Evolutionary conservation across 2,797 vertebrate genomes (phyloP).

Genomic region (Melanitta fusca): DNA sequence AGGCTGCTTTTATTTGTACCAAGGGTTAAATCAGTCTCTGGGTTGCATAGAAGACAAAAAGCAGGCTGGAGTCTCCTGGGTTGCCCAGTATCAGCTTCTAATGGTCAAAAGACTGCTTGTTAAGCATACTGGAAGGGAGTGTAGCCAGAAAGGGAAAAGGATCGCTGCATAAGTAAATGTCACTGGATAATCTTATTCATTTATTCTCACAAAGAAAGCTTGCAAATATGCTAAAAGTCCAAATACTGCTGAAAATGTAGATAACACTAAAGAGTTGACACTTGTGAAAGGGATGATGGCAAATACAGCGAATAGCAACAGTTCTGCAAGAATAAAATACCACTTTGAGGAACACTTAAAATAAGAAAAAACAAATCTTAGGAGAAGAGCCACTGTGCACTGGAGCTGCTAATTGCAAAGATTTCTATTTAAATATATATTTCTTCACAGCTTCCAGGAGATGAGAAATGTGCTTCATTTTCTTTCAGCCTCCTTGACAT

Average conservation of each 20-base stretch:
- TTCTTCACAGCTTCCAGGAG: not conserved
- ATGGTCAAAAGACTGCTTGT: not conserved
- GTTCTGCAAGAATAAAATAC: not conserved
- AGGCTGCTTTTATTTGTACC: not conserved
- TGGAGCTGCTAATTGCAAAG: not conserved
- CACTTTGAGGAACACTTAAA: not conserved
- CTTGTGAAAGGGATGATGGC: not conserved
- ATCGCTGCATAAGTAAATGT: not conserved
- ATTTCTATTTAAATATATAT: conserved; percentile 23
- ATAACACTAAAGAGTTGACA: not conserved
- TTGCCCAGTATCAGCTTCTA: not conserved
- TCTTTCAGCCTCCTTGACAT: not conserved
- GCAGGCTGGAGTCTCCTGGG: not conserved
- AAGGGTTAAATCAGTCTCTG: not conserved
- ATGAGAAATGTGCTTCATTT: not conserved
- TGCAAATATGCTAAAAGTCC: not conserved
- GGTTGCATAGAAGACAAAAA: not conserved
- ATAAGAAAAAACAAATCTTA: not conserved
- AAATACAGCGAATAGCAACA: not conserved
- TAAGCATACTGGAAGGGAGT: not conserved
- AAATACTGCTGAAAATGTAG: not conserved
- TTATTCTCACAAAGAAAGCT: not conserved
- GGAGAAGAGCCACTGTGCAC: not conserved
- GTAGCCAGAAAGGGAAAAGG: not conserved
- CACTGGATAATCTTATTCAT: not conserved